These are phyloP conservation scores for Leucoma salicis DNA, from an alignment of 2,888 invertebrate genomes.

Conservation along the genomic window DNA sequence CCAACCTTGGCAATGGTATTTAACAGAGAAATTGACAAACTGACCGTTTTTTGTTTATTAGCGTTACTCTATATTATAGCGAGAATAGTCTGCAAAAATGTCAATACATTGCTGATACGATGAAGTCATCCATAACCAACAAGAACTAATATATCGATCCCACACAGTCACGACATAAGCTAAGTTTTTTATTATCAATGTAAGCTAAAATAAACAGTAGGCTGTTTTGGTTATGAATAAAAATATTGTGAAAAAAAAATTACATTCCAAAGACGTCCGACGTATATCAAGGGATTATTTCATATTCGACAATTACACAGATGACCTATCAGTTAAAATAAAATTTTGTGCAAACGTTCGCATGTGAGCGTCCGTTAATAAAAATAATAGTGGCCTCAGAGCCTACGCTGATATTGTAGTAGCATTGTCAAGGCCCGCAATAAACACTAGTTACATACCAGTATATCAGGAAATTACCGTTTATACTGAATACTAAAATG, in stretches of 20 bases:
- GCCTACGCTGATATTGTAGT: conserved; percentile 53
- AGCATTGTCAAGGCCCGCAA: conserved; percentile 55
- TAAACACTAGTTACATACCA: conserved; percentile 23
- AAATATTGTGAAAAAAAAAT: too few species aligned
- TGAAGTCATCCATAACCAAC: conserved; percentile 74
- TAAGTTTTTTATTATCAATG: conserved; percentile 51
- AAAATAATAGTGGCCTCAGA: conserved; percentile 52
- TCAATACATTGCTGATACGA: conserved; percentile 50
- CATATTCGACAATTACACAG: conserved; percentile 34
- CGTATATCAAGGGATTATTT: too few species aligned
- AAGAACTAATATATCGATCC: conserved; percentile 63
- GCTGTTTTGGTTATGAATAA: conserved; percentile 14
- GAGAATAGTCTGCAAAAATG: conserved; percentile 39
- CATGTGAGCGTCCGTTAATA: conserved; percentile 46
- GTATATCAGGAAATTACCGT: conserved; percentile 25
- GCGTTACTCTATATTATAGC: conserved; percentile 14
- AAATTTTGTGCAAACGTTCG: conserved; percentile 41
- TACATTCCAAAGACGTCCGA: too few species aligned
- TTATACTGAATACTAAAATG: conserved; percentile 20
- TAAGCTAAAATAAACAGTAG: conserved; percentile 12
- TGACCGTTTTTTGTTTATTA: conserved; percentile 15
- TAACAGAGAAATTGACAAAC: conserved; percentile 10
- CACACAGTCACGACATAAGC: conserved; percentile 55
- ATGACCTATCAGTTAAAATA: conserved; percentile 35
- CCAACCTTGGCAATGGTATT: conserved; percentile 26